Base-by-base conservation (phyloP, 2,113 vertebrate species). In the Salvelinus sp. region DNA sequence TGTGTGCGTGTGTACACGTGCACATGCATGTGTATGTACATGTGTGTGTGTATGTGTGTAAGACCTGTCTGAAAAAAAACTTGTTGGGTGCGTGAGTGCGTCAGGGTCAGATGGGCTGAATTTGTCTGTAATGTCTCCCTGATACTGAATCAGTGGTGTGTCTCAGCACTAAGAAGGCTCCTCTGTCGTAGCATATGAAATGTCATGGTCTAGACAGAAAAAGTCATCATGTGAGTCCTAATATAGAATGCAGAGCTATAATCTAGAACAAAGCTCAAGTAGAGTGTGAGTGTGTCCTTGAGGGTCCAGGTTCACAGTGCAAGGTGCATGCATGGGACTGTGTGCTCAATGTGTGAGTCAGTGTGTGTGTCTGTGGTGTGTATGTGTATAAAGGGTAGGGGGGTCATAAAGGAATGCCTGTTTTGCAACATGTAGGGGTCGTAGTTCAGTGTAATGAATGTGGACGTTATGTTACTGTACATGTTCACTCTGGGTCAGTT, bases 361-460 rank as follows among this genome's bases (percentile, higher is more conserved):
- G 69, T 68, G 6, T 50, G n/a, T 57, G 33, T 74, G 23, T 70
- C 6, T 58, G 72, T 63, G 60, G 14, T 69, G 47, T 54, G 66
- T 66, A 30, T 73, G 73, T 81, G 76, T 27, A 68, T 84, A 16
- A 64, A 50, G 38, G 38, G 38, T 44, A 44, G 38, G 7, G 38
- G 1, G 38, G 38, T 44, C 9, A 44, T 44, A 44, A 44, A 12
- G 38, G 38, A 44, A 10, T 54, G 62, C 62, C 69, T 69, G 48
- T 77, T 69, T 70, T 13, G 64, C 14, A 62, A n/a, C 20, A 62
- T 20, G 58, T 62, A 6, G n/a, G n/a, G 20, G 9, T 10, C 18
- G 16, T 22, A 62, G 58, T 62, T 23, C 18, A 62, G 1, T 22
- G 7, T 10, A 22, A 22, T 57, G 54, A 20, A 57, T 6, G 18